These are phyloP conservation scores for Passer domesticus DNA, from an alignment of 2,113 vertebrate genomes.

Conservation along the genomic window DNA sequence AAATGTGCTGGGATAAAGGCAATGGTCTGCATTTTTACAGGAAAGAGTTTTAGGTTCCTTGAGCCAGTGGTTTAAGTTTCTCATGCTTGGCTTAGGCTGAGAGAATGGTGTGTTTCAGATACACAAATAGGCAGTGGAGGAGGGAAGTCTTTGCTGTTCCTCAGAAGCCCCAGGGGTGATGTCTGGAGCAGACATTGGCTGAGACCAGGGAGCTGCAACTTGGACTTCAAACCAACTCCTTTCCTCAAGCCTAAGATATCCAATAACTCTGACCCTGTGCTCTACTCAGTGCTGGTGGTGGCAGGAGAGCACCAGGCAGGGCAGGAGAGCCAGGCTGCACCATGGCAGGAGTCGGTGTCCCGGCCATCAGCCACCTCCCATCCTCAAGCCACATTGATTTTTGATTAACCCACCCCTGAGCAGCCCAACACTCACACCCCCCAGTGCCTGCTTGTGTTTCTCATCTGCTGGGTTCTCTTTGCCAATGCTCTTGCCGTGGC, in stretches of 20 bases:
- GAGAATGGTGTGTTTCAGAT: background rate
- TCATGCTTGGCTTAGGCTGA: background rate
- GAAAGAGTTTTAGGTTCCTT: background rate
- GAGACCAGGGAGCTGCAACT: background rate
- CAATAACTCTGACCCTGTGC: accelerated
- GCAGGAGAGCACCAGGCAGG: background rate
- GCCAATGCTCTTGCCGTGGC: accelerated
- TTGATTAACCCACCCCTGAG: background rate
- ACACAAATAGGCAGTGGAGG: accelerated
- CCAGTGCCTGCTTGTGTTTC: background rate
- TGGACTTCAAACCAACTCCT: background rate
- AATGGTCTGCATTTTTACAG: background rate
- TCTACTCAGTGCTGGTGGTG: background rate
- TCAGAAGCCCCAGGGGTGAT: background rate
- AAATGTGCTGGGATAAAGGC: background rate
- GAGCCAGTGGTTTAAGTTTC: background rate
- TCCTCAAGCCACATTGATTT: accelerated
- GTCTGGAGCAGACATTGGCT: accelerated
- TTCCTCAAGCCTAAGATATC: background rate
- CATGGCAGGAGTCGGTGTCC: accelerated
- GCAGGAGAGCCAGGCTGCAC: background rate
- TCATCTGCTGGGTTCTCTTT: too few species aligned
- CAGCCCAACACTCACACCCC: background rate
- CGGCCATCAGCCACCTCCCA: too few species aligned
- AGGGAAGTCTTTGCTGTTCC: background rate